phyloP scores from a whole-genome alignment of 2,113 vertebrate species.

The Petrocephalus zakoni region DNA sequence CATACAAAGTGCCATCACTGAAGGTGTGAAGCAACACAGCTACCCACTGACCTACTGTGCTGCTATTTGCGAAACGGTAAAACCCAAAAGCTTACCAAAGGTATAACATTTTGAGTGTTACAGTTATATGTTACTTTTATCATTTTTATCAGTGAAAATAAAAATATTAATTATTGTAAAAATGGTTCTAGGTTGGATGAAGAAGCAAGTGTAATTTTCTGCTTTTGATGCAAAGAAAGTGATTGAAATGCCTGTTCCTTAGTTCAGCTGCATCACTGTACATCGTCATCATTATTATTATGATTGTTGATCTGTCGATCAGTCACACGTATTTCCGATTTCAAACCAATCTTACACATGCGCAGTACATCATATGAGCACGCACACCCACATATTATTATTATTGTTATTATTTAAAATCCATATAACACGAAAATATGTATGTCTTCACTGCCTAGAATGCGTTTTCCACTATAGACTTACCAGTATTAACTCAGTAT shows the following conservation, averaged over 20 bases:
- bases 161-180: not conserved
- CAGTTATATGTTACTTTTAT: not conserved
- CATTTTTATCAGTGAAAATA: not conserved
- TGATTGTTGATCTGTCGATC: no score
- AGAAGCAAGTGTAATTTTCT: not conserved
- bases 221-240: not conserved
- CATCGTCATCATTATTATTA: not conserved
- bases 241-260: not conserved
- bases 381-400: no score
- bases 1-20: not conserved
- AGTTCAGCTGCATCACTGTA: not conserved
- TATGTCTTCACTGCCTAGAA: not conserved
- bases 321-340: no score
- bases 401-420: not conserved
- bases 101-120: not conserved
- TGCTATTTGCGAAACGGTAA: not conserved
- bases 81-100: not conserved
- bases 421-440: not conserved
- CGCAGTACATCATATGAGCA: no score
- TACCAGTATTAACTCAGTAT: not conserved
- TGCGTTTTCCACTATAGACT: not conserved
- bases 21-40: not conserved
- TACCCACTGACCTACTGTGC: not conserved
- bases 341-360: no score
- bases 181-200: not conserved